Evolutionary conservation across 2,113 vertebrate species (phyloP).

Genomic region (Urocynchramus pylzowi): DNA sequence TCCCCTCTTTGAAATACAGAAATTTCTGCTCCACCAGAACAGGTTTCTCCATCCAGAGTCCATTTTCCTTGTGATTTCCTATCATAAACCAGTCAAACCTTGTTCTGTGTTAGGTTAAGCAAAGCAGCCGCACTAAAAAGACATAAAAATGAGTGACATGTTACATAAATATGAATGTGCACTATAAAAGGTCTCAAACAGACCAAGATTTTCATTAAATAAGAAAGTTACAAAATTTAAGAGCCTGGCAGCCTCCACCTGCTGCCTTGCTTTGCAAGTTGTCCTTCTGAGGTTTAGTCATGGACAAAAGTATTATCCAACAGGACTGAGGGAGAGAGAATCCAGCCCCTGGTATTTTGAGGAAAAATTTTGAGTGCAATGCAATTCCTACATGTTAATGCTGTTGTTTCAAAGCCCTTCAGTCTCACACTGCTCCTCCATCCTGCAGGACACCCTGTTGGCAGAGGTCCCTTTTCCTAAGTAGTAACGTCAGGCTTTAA

Average conservation of each 20-base stretch:
- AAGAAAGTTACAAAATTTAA: not conserved
- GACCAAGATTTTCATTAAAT: not conserved
- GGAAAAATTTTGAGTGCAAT: not conserved
- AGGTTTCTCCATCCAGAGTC: not conserved
- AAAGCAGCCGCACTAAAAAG: not conserved
- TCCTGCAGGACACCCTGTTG: not conserved
- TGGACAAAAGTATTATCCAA: not conserved
- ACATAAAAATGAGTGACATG: not conserved
- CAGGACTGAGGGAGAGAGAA: not conserved
- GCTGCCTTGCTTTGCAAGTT: not conserved
- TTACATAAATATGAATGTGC: not conserved
- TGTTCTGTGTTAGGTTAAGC: not conserved
- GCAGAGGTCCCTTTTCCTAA: not conserved
- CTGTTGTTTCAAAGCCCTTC: not conserved
- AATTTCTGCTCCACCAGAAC: not conserved
- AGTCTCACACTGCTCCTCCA: not conserved
- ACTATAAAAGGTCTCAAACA: not conserved
- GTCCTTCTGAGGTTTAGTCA: not conserved
- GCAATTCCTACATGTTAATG: not conserved
- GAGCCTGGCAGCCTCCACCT: not conserved
- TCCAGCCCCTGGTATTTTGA: not conserved
- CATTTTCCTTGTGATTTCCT: not conserved
- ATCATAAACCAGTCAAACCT: constrained; percentile 12
- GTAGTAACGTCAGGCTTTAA: not conserved
- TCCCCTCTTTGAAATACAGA: not conserved